Percentiles rank a stretch among this genome's conserved stretches.
These are phyloP conservation scores for Rhinolophus sinicus DNA, from an alignment of 2,113 vertebrate species.

Conservation along the genomic window DNA sequence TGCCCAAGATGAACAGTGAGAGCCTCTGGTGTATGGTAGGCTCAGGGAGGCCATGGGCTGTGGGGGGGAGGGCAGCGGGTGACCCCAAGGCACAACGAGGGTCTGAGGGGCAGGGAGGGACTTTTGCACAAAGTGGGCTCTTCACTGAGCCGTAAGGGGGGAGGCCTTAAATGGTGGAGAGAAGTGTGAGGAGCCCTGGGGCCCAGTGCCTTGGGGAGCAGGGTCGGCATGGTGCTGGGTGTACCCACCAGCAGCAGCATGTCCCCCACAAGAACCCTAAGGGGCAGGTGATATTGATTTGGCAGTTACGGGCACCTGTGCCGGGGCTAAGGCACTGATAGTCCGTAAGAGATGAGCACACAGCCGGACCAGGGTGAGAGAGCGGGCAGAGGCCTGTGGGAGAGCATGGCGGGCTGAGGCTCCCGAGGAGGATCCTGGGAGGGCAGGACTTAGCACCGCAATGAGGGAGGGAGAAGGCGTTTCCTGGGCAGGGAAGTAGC, in stretches of 20 bases:
- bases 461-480: background rate
- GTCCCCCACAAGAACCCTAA: background rate
- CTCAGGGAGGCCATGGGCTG: fast-evolving
- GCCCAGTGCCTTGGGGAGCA: background rate
- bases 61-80: background rate
- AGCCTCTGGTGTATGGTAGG: background rate
- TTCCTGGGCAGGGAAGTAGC: background rate
- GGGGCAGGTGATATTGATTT: background rate
- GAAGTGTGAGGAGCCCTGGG: background rate
- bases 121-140: background rate
- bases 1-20: fast-evolving
- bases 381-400: fast-evolving
- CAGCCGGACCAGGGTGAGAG: background rate
- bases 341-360: background rate
- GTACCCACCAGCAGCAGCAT: background rate
- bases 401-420: fast-evolving
- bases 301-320: background rate
- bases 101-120: background rate
- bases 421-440: background rate
- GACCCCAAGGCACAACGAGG: background rate
- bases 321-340: background rate
- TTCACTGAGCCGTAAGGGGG: background rate
- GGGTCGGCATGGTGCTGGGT: background rate
- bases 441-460: fast-evolving
- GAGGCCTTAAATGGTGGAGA: background rate